Percentiles rank a stretch among this genome's conserved stretches.
Evolutionary conservation across 2,797 vertebrate species (phyloP).

Genomic region (Crax fasciolata): DNA sequence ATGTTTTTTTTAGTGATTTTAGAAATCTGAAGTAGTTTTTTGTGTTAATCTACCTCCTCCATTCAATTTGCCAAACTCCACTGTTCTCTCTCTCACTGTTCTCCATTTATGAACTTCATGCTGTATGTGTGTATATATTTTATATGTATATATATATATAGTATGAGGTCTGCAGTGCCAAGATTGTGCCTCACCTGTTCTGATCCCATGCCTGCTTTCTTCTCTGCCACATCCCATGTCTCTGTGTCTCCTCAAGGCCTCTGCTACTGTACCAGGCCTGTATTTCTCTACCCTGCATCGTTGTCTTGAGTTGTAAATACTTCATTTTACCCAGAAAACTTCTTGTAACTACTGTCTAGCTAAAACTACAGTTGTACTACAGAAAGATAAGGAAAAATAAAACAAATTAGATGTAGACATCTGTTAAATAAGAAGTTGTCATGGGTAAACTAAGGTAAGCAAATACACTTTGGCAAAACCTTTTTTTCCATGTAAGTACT

Average conservation of each 20-base stretch:
- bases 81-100: background rate
- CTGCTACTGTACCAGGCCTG: background rate
- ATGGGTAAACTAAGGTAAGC: background rate
- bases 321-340: no score
- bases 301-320: no score
- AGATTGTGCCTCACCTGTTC: background rate
- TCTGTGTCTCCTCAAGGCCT: background rate
- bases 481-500: background rate
- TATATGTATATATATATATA: background rate
- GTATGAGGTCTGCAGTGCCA: background rate
- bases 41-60: background rate
- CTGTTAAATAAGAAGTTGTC: no score
- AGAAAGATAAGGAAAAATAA: no score
- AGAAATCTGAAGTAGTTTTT: background rate
- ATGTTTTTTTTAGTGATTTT: background rate
- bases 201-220: background rate
- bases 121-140: background rate
- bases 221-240: background rate
- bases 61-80: accelerated
- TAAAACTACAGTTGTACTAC: no score
- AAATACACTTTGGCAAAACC: background rate
- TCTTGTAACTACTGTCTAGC: no score
- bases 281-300: background rate
- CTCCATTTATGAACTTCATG: background rate
- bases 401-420: no score